Evolutionary conservation across 2,888 invertebrate genomes (phyloP).

Genomic region (Lasioglossum morio): DNA sequence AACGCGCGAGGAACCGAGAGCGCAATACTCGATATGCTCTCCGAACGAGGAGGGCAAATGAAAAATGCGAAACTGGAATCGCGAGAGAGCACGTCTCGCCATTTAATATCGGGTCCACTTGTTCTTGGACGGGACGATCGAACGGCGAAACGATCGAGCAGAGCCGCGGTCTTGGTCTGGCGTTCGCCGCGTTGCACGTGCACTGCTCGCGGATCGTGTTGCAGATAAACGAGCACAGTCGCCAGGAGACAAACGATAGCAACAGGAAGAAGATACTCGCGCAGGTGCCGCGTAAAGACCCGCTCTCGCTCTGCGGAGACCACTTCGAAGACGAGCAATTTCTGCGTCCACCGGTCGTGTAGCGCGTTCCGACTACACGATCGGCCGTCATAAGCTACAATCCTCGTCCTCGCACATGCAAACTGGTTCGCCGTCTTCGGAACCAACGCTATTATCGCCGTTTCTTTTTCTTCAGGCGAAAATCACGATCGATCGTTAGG

Average conservation of each 20-base stretch:
- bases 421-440: background rate
- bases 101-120: slow-evolving; percentile 24
- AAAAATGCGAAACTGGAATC: slow-evolving; percentile 28
- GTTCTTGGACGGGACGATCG: slow-evolving; percentile 7
- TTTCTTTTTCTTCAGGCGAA: background rate
- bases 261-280: slow-evolving; percentile 31
- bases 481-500: background rate
- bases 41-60: background rate
- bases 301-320: background rate
- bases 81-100: background rate
- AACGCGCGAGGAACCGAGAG: background rate
- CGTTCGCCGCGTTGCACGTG: slow-evolving; percentile 38
- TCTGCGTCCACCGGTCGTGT: background rate
- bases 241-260: slow-evolving; percentile 59
- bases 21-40: background rate
- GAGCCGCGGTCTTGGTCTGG: background rate
- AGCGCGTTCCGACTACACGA: background rate
- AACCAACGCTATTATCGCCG: background rate
- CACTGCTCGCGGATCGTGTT: slow-evolving; percentile 58
- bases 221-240: slow-evolving; percentile 59
- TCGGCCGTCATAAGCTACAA: background rate
- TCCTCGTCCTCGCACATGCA: background rate
- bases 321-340: slow-evolving; percentile 10
- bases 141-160: background rate
- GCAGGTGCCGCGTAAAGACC: slow-evolving; percentile 29